phyloP scores from a whole-genome alignment of 2,113 vertebrate species.

The Chiloscyllium plagiosum region DNA sequence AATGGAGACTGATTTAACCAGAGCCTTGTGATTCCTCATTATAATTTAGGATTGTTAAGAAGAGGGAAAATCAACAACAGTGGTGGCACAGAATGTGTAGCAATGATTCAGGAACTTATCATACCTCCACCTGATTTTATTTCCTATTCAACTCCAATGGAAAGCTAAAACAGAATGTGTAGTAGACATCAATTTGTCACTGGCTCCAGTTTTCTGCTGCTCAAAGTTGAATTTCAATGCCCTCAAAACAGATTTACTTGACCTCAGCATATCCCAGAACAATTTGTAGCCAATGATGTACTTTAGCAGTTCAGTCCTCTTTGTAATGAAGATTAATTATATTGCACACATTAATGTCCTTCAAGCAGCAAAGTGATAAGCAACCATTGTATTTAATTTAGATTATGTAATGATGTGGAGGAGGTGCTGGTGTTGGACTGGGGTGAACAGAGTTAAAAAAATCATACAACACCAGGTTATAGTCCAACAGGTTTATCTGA shows the following conservation, averaged over 20 bases:
- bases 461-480: too few relatives aligned
- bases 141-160: background rate
- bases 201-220: background rate
- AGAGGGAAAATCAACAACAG: background rate
- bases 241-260: background rate
- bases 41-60: background rate
- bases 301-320: background rate
- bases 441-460: too few relatives aligned
- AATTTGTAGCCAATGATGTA: background rate
- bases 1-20: background rate
- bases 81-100: background rate
- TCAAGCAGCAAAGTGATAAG: background rate
- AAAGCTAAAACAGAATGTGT: background rate
- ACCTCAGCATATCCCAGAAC: background rate
- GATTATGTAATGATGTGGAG: too few relatives aligned
- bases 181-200: background rate
- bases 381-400: background rate
- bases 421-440: too few relatives aligned
- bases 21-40: background rate
- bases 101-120: background rate
- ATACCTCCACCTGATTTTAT: background rate
- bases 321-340: background rate
- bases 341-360: background rate
- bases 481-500: too few relatives aligned
- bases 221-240: background rate